These are phyloP conservation scores for cat (Felis catus) DNA, from an alignment of 2,113 vertebrate genomes.

Conservation along the genomic window DNA sequence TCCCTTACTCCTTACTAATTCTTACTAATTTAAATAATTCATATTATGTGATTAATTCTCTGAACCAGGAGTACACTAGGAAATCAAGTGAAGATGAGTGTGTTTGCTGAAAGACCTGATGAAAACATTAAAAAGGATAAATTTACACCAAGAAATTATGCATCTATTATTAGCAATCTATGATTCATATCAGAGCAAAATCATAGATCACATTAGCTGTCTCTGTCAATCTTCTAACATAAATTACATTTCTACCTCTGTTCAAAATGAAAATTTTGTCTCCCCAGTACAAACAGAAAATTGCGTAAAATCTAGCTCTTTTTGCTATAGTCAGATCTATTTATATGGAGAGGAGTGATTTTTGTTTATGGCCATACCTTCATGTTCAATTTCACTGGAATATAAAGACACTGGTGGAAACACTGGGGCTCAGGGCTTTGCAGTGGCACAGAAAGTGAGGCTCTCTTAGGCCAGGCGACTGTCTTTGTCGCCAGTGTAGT, in stretches of 20 bases:
- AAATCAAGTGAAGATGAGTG: not conserved
- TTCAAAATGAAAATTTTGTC: constrained; percentile 3
- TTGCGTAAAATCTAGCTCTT: not conserved
- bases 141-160: not conserved
- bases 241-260: not conserved
- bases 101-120: constrained; percentile 1
- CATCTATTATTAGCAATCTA: not conserved
- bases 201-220: not conserved
- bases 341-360: not conserved
- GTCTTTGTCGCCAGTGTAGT: not conserved
- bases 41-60: not conserved
- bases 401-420: not conserved
- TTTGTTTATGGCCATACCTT: not conserved
- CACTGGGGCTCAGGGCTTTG: not conserved
- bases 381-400: not conserved
- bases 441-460: not conserved
- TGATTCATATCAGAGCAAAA: constrained; percentile 23
- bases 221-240: not conserved
- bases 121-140: not conserved
- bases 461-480: not conserved
- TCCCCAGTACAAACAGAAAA: not conserved
- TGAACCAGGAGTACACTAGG: not conserved
- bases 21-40: constrained; percentile 37
- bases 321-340: not conserved
- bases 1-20: not conserved